Evolutionary conservation across 2,888 invertebrate species (phyloP).

Genomic region (Lithophane leautieri): DNA sequence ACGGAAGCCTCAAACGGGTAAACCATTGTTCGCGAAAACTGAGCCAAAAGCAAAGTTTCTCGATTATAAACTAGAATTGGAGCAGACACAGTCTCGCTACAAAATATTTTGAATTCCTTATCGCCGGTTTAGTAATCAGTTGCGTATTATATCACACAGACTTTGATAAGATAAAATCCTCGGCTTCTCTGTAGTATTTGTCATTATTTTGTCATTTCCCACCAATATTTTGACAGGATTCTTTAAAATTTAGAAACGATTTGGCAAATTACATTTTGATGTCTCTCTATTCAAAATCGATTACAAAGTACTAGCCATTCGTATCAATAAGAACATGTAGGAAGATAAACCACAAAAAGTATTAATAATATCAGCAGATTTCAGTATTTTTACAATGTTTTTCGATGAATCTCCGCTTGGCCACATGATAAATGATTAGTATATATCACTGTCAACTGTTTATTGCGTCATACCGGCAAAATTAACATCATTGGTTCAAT

Average conservation of each 20-base stretch:
- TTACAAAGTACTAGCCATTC: conserved; percentile 11
- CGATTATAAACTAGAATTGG: conserved; percentile 27
- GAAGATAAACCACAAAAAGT: not conserved
- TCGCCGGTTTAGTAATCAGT: conserved; percentile 21
- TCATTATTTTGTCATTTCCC: conserved; percentile 29
- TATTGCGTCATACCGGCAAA: conserved; percentile 55
- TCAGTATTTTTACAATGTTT: conserved; percentile 25
- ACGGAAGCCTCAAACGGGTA: conserved; percentile 21
- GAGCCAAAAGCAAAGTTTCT: conserved; percentile 30
- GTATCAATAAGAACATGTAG: conserved; percentile 5
- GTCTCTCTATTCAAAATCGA: not conserved
- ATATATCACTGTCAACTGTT: conserved; percentile 57
- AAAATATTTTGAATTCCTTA: conserved; percentile 34
- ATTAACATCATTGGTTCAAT: conserved; percentile 42
- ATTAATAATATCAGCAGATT: conserved; percentile 38
- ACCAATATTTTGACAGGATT: not conserved
- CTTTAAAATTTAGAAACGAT: not conserved
- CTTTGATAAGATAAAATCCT: conserved; percentile 38
- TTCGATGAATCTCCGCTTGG: conserved; percentile 28
- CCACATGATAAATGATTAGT: conserved; percentile 55
- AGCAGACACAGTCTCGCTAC: conserved; percentile 18
- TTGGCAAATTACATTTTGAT: conserved; percentile 30
- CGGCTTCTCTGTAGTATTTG: conserved; percentile 25
- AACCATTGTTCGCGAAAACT: conserved; percentile 43
- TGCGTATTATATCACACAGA: conserved; percentile 10